These are phyloP conservation scores for Sylvilagus floridanus DNA, from an alignment of 2,797 vertebrate species.

Conservation along the genomic window DNA sequence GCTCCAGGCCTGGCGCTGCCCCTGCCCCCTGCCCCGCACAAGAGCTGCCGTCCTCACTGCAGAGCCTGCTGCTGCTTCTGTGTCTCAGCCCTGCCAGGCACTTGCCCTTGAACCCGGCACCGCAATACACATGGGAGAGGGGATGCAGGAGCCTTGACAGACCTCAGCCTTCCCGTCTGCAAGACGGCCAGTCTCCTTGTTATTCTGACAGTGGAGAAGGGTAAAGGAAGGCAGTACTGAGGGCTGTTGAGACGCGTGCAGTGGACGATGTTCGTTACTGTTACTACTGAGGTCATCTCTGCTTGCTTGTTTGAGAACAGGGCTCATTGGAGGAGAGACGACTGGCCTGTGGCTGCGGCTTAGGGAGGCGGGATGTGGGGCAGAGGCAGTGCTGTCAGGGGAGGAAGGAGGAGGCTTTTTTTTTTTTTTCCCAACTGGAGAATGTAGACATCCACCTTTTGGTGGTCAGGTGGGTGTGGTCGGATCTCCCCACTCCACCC, in stretches of 20 bases:
- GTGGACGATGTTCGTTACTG: fast-evolving
- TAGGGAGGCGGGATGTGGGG: not conserved
- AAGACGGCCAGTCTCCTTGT: not conserved
- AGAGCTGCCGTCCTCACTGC: not conserved
- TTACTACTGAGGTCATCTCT: not conserved
- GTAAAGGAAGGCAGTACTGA: fast-evolving
- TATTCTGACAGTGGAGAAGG: not conserved
- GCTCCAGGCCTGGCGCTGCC: fast-evolving
- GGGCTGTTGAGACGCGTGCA: not conserved
- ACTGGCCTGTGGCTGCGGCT: fast-evolving
- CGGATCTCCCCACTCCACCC: not conserved
- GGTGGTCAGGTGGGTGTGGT: not conserved
- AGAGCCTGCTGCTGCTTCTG: not conserved
- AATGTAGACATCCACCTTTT: not conserved
- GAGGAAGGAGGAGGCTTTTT: too few species aligned
- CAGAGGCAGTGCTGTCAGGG: not conserved
- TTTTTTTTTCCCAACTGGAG: not conserved
- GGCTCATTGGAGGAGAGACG: not conserved
- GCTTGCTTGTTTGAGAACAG: not conserved
- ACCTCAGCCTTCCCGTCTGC: not conserved
- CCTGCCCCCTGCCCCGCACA: fast-evolving
- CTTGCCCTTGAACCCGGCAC: not conserved
- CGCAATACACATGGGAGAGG: not conserved
- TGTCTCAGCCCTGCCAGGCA: not conserved
- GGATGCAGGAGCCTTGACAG: not conserved